Evolutionary conservation across 2,888 invertebrate genomes (phyloP).

Genomic region (Dendrolimus houi): DNA sequence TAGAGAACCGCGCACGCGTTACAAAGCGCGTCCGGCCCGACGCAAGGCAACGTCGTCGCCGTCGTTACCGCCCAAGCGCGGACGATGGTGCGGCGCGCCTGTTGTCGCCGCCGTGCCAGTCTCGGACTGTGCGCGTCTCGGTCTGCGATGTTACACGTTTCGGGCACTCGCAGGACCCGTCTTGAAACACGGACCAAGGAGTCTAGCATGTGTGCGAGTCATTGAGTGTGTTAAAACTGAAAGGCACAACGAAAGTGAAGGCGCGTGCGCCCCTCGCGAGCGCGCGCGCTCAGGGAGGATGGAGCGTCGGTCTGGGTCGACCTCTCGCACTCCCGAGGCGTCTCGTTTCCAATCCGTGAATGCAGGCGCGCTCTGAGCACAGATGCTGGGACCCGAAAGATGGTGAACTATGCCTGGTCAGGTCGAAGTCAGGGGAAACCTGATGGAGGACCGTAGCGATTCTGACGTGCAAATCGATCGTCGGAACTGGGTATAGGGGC

Average conservation of each 20-base stretch:
- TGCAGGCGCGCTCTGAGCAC: conserved; percentile 77
- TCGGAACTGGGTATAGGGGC: conserved; percentile 85
- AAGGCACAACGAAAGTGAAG: conserved; percentile 5
- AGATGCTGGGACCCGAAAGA: conserved; percentile 83
- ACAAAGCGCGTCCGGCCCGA: conserved; percentile 35
- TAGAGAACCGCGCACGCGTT: conserved; percentile 24
- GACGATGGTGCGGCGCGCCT: conserved; percentile 24
- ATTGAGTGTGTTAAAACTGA: conserved; percentile 3
- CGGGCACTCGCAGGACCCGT: too few species aligned
- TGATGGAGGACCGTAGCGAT: conserved; percentile 84
- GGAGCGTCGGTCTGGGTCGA: conserved; percentile 36
- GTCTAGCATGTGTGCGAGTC: too few species aligned
- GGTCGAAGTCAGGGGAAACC: conserved; percentile 81
- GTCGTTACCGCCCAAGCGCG: conserved; percentile 35
- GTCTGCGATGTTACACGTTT: too few species aligned
- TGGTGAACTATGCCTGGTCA: conserved; percentile 84
- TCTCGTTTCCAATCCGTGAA: conserved; percentile 64
- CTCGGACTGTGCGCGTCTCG: too few species aligned
- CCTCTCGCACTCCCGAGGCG: conserved; percentile 76
- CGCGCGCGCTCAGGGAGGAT: conserved; percentile 3
- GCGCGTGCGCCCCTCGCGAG: neutral
- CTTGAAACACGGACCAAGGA: too few species aligned
- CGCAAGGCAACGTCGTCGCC: conserved; percentile 29
- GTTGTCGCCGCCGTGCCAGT: too few species aligned
- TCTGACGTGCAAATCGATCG: conserved; percentile 89